These are phyloP conservation scores for Epizoanthus rinbou DNA, from an alignment of 92 coral and sea anemone species.

Conservation along the genomic window DNA sequence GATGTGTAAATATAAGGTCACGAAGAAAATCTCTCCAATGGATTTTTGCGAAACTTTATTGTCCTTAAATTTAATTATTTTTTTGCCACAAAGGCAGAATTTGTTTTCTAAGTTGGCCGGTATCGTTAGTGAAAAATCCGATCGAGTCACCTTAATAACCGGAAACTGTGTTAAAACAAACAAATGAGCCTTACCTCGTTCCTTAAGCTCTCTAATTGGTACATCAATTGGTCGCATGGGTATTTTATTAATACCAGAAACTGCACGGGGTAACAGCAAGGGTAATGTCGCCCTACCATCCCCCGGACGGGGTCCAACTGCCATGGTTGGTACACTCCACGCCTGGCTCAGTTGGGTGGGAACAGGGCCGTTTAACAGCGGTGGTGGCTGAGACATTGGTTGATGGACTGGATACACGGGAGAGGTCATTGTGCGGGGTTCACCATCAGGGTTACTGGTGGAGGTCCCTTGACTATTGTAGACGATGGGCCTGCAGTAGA, in stretches of 20 bases:
- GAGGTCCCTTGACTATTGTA: slow-evolving; percentile 36
- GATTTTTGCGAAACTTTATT: too few species aligned
- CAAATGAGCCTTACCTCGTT: slow-evolving; percentile 22
- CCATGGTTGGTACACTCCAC: slow-evolving; percentile 22
- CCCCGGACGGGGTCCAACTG: slow-evolving; percentile 29
- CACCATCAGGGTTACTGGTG: slow-evolving; percentile 21
- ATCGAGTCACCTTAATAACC: too few species aligned
- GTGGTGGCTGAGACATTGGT: slow-evolving; percentile 33
- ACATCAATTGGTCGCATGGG: slow-evolving; percentile 40
- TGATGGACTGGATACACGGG: slow-evolving; percentile 38
- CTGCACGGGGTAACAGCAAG: slow-evolving; percentile 29
- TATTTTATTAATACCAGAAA: slow-evolving; percentile 37
- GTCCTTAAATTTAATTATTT: too few species aligned
- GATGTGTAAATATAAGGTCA: too few species aligned
- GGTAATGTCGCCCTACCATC: slow-evolving; percentile 24
- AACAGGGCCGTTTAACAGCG: slow-evolving; percentile 32
- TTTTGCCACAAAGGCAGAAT: too few species aligned
- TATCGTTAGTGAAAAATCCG: too few species aligned
- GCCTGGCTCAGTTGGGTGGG: slow-evolving; percentile 24
- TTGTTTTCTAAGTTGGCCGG: too few species aligned
- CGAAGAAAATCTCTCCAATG: too few species aligned
- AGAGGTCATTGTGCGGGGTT: slow-evolving; percentile 4
- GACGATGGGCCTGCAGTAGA: slow-evolving; percentile 23
- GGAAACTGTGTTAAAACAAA: background rate
- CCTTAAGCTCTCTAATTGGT: slow-evolving; percentile 34